Conservation (phyloP, 2,113 vertebrate species). For the Centropus bengalensis region DNA sequence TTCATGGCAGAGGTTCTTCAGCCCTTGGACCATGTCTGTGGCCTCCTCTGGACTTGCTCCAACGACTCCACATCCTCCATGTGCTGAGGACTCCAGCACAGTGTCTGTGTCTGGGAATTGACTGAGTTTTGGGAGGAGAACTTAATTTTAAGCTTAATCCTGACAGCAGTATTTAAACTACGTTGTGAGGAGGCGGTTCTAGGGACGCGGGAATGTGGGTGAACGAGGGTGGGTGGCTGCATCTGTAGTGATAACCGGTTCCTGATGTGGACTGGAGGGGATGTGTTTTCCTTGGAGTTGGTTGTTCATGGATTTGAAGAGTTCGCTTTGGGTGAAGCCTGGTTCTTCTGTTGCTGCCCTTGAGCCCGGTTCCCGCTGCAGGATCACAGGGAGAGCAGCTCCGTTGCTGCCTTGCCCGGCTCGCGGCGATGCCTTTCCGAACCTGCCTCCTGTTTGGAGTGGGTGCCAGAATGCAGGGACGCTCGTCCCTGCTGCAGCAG, state of each 20-base stretch:
- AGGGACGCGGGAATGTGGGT: neutral
- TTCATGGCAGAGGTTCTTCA: too few species aligned
- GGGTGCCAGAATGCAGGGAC: neutral
- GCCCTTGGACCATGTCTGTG: too few species aligned
- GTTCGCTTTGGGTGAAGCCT: neutral
- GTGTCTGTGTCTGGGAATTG: neutral
- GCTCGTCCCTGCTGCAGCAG: neutral
- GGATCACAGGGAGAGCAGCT: neutral
- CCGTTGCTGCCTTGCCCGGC: neutral
- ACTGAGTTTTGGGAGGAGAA: neutral
- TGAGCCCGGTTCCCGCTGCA: neutral
- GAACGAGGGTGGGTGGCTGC: neutral
- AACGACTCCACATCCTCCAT: too few species aligned
- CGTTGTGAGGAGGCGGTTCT: neutral
- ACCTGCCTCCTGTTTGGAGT: neutral
- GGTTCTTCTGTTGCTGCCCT: neutral
- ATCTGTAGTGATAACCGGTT: neutral
- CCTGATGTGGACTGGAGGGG: neutral
- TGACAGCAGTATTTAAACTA: neutral
- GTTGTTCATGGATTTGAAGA: neutral
- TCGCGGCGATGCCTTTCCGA: neutral
- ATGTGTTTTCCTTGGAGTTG: neutral
- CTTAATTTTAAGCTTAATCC: neutral
- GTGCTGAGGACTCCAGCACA: too few species aligned
- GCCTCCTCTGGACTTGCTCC: too few species aligned